Evolutionary conservation across 2,888 invertebrate species (phyloP).

Genomic region (Cylloceria caligata): DNA sequence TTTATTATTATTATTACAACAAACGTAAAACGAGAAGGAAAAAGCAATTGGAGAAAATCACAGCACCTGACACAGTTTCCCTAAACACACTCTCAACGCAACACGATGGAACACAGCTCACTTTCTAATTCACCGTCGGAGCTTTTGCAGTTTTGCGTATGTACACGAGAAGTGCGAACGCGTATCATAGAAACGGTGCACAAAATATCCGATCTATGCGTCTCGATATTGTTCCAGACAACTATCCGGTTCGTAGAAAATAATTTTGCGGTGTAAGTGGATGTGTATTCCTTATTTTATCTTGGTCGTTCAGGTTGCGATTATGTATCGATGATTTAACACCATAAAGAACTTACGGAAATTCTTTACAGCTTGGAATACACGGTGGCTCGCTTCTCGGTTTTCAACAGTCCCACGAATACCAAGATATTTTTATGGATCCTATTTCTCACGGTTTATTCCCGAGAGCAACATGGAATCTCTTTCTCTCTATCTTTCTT

Average conservation of each 20-base stretch:
- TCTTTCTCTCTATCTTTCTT: neutral
- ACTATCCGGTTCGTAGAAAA: neutral
- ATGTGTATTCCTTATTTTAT: neutral
- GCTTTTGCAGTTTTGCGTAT: neutral
- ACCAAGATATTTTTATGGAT: conserved; percentile 5
- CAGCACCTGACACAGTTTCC: conserved; percentile 53
- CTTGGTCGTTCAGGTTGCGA: neutral
- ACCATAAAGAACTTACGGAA: too few species aligned
- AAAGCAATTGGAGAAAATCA: conserved; percentile 5
- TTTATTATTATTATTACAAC: neutral
- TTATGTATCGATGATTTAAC: conserved; percentile 45
- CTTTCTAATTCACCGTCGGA: conserved; percentile 72
- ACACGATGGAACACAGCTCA: conserved; percentile 65
- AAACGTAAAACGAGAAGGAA: neutral
- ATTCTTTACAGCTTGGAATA: conserved; percentile 25
- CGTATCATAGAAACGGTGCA: neutral
- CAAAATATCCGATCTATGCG: neutral
- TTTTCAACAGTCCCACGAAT: conserved; percentile 4
- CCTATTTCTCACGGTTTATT: conserved; percentile 21
- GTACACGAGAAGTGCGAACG: conserved; percentile 1
- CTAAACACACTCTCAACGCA: conserved; percentile 17
- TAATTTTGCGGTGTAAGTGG: neutral
- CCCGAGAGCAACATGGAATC: conserved; percentile 20
- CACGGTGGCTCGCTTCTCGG: neutral
- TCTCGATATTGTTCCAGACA: neutral